Percentiles rank a stretch among this genome's conserved stretches.
Conservation (phyloP, 1,140 invertebrate genomes). For the Cephus cinctus region DNA sequence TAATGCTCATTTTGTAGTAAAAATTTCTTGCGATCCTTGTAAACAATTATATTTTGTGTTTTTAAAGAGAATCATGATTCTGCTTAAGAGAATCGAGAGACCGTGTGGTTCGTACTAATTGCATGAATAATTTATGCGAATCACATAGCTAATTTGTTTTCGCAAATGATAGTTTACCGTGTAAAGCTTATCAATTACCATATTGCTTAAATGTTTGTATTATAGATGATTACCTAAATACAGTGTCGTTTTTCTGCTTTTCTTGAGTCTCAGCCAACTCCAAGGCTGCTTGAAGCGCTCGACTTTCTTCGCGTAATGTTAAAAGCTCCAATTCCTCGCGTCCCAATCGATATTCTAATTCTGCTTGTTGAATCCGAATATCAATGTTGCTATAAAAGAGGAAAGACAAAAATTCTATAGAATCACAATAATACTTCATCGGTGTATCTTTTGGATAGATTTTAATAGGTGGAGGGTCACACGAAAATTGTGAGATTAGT, state of each 20-base stretch:
- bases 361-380: constrained; percentile 84
- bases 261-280: constrained; percentile 66
- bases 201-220: no score
- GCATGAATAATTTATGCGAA: no score
- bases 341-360: constrained; percentile 83
- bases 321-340: constrained; percentile 83
- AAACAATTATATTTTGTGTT: no score
- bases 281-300: constrained; percentile 74
- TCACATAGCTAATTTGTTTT: no score
- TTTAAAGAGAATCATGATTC: not conserved
- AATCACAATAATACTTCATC: not conserved
- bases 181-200: no score
- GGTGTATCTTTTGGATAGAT: not conserved
- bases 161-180: no score
- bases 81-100: not conserved
- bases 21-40: no score
- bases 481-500: no score
- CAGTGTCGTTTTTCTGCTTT: constrained; percentile 56
- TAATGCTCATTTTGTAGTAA: no score
- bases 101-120: no score
- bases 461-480: no score
- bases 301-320: constrained; percentile 78
- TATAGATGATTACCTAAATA: constrained; percentile 61
- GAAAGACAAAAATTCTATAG: not conserved
- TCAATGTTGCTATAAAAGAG: constrained; percentile 76